Percentiles rank a stretch among this genome's conserved stretches.
phyloP scores from a whole-genome alignment of 2,113 vertebrate genomes.

The Columba janthina region DNA sequence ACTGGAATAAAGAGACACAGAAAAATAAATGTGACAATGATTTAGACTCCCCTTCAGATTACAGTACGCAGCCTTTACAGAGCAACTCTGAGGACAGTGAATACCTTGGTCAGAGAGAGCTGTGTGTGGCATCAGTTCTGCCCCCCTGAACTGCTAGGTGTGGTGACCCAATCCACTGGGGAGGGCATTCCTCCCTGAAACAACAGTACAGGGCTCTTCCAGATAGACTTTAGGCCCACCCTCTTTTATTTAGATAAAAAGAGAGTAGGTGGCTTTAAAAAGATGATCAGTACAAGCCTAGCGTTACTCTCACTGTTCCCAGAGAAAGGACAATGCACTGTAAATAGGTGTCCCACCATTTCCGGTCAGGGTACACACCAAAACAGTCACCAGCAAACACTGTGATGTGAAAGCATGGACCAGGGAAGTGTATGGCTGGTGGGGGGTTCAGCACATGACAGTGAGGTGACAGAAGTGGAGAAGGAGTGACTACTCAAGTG shows the following conservation, averaged over 20 bases:
- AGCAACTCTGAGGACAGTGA: neutral
- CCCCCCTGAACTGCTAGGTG: neutral
- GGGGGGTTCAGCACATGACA: rapidly evolving
- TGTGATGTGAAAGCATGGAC: neutral
- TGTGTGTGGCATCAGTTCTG: neutral
- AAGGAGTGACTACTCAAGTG: neutral
- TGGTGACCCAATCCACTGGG: neutral
- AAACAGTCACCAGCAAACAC: neutral
- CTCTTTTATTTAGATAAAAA: neutral
- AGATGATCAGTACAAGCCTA: neutral
- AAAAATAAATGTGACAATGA: neutral
- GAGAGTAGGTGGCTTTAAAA: neutral
- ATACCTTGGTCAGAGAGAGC: neutral
- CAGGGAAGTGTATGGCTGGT: rapidly evolving
- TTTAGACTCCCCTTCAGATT: neutral
- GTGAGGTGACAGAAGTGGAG: neutral
- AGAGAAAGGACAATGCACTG: neutral
- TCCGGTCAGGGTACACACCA: rapidly evolving
- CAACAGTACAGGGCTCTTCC: neutral
- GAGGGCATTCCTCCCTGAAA: neutral
- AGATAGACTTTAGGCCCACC: neutral
- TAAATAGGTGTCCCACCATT: neutral
- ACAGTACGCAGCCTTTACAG: neutral
- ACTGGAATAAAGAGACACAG: neutral
- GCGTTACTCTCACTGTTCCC: neutral